Percentiles rank a stretch among this genome's conserved stretches.
phyloP scores from a whole-genome alignment of 2,113 vertebrate species.

The Scartelaos histophorus region DNA sequence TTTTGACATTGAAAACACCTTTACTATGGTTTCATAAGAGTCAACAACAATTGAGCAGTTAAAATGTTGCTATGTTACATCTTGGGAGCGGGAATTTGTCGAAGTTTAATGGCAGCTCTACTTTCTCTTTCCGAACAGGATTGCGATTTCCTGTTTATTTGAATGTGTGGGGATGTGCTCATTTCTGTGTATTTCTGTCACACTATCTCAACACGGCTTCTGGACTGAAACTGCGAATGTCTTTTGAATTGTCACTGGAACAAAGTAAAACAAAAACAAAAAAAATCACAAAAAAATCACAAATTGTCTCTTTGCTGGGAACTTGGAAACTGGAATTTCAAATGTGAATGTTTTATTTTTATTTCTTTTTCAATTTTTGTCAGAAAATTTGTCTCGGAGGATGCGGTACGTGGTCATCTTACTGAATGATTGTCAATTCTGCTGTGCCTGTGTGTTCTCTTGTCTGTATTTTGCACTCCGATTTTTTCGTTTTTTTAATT shows the following conservation, averaged over 20 bases:
- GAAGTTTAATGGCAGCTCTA: slow-evolving; percentile 64
- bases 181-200: slow-evolving; percentile 20
- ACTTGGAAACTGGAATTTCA: slow-evolving; percentile 29
- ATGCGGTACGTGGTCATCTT: slow-evolving; percentile 59
- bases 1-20: background rate
- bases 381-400: slow-evolving; percentile 52
- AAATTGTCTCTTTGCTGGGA: slow-evolving; percentile 17
- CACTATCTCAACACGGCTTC: slow-evolving; percentile 15
- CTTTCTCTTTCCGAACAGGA: slow-evolving; percentile 46
- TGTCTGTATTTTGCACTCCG: slow-evolving; percentile 70
- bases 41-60: background rate
- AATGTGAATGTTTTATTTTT: slow-evolving; percentile 63
- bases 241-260: slow-evolving; percentile 18
- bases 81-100: slow-evolving; percentile 5
- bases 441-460: slow-evolving; percentile 72
- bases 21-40: no score
- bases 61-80: background rate
- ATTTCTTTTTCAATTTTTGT: background rate
- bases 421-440: slow-evolving; percentile 72
- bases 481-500: slow-evolving; percentile 29
- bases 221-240: slow-evolving; percentile 34
- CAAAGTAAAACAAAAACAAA: slow-evolving; percentile 13
- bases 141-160: slow-evolving; percentile 9
- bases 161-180: slow-evolving; percentile 54
- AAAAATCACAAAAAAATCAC: slow-evolving; percentile 13